Base-by-base conservation (phyloP, 2,888 invertebrate species). In the Lymantria dispar region DNA sequence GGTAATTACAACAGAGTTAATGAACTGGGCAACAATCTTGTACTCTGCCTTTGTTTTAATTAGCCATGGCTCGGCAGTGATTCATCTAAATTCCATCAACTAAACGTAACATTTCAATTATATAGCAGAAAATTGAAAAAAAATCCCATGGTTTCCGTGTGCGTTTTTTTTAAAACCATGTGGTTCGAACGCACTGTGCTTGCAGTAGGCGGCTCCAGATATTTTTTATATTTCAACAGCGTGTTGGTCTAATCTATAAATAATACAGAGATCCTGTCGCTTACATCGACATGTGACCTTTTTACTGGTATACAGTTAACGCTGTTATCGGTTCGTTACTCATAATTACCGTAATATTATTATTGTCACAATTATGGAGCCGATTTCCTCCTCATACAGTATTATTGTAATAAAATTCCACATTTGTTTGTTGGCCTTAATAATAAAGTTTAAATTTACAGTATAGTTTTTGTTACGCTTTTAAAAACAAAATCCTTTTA, bases 191-290 rank as follows among this genome's bases (percentile, higher is more conserved):
- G 22, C 48, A 47, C 56, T 55, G 47, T 59, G 64, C 57, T 60
- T 65, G 67, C 72, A 68, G 77, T 70, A 75, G 77, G 75, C 73
- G 72, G 65, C 71, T 69, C 68, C 5, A 22, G 22, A 22, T 22
- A 22, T 22, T 22, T 22, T 33, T 10, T 73, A 81, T 79, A 81
- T 78, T 83, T 79, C 75, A 75, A 73, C 83, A 67, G 80, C 80
- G 82, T 84, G 85, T 2, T 85, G 83, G 85, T 85, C 83, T 82
- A 64, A 57, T 83, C 85, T 86, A 86, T 87, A 80, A 85, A 85
- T 86, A 85, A 68, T 63, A 68, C 71, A 56, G 62, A 59, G 70
- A 76, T 77, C 72, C 72, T 75, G 70, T 72, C 74, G 63, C 78
- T 74, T 76, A 76, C 74, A 77, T 76, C 74, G 76, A 64, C 71